Evolutionary conservation across 2,113 vertebrate genomes (phyloP), one percentile per base, ranked within the genome.

Genomic region (Pelvicachromis taeniatus): DNA sequence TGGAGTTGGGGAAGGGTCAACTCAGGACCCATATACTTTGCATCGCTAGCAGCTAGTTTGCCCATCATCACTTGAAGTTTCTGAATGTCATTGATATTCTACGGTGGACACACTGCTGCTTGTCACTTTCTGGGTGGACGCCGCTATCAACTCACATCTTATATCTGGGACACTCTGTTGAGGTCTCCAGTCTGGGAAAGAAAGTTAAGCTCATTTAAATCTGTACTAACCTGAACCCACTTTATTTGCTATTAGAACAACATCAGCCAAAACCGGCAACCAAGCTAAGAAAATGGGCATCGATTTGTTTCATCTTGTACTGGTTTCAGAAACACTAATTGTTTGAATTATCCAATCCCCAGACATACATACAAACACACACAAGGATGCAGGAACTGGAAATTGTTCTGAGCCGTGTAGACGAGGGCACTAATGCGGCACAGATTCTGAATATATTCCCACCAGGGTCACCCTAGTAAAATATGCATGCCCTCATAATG

Each of bases 141-240:
- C 7, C 1, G 13, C 63, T 45, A 26, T 68, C 4, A 1, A 13
- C 8, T 70, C 63, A 26, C 21, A 45, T 70, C 38, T 70, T 4
- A 26, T 26, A 45, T 45, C 2, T 70, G 21, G 21, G 23, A 7
- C 0, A 6, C 29, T 73, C 23, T 73, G 65, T 73, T 17, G 65
- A 48, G 65, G 40, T 26, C 42, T 9, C 40, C 4, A 5, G 21
- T n/a, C 50, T 13, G 6, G 33, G 59, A 6, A 0, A 0, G 33
- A 63, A 38, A 63, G 59, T 38, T 63, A 33, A 31, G 7, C 4
- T 58, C 7, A 14, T 82, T 80, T 73, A 54, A 54, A 58, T 53
- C 16, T 1, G 9, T 31, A 40, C 63, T 23, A 56, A 75, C 9
- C 35, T 53, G 12, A 53, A 52, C 23, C 6, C 2, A 50, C 17